Conservation (phyloP, 2,113 vertebrate species). For the Marcusenius ussheri region DNA sequence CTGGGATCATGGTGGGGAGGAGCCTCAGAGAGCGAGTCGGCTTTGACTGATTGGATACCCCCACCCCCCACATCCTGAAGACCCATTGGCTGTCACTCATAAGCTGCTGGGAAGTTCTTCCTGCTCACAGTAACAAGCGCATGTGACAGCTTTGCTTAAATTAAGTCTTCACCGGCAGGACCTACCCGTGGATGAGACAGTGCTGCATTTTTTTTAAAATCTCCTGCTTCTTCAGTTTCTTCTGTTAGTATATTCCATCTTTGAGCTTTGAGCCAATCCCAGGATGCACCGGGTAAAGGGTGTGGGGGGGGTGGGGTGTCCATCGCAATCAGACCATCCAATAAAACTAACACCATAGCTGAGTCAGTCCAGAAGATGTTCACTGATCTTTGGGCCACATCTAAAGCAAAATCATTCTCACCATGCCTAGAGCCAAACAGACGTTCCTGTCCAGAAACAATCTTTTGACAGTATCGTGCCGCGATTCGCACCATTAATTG, state of each 20-base stretch:
- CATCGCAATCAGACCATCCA: neutral
- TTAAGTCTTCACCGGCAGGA: neutral
- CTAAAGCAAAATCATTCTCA: neutral
- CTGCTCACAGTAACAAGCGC: neutral
- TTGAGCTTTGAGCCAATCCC: neutral
- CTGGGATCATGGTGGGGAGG: neutral
- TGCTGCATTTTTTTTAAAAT: neutral
- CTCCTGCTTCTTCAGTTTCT: neutral
- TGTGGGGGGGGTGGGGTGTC: neutral
- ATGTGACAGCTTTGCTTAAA: neutral
- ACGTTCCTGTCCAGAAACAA: neutral
- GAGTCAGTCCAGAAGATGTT: neutral
- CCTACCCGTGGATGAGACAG: neutral
- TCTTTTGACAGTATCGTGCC: neutral
- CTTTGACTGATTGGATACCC: neutral
- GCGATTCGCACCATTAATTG: neutral
- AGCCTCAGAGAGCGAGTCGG: neutral
- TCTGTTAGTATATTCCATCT: neutral
- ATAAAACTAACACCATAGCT: neutral
- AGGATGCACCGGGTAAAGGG: neutral
- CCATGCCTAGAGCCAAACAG: neutral
- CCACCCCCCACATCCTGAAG: neutral
- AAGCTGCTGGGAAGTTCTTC: neutral
- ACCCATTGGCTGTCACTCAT: neutral
- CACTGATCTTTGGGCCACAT: neutral